Evolutionary conservation across 2,888 invertebrate species (phyloP).

Genomic region (Drosophila nigricruria): DNA sequence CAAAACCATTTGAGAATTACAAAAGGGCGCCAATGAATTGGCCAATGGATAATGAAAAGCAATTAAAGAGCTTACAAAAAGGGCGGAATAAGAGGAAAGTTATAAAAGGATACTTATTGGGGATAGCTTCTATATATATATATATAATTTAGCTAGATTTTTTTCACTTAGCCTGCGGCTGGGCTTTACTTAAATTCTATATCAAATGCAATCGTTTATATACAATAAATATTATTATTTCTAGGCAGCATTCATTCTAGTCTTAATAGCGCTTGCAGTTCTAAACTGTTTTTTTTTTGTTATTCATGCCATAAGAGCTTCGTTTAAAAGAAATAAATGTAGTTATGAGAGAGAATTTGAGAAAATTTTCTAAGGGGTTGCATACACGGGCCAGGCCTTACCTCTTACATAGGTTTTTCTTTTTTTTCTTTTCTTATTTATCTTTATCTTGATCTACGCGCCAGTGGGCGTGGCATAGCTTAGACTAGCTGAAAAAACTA

Average conservation of each 20-base stretch:
- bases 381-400: constrained; percentile 65
- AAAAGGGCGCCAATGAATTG: constrained; percentile 6
- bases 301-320: constrained; percentile 52
- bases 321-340: constrained; percentile 22
- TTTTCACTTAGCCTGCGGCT: background rate
- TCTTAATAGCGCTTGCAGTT: constrained; percentile 30
- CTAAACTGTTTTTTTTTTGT: constrained; percentile 14
- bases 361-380: constrained; percentile 53
- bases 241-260: constrained; percentile 56
- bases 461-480: constrained; percentile 62
- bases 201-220: constrained; percentile 46
- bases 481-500: constrained; percentile 17
- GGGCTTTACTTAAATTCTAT: constrained; percentile 36
- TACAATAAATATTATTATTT: constrained; percentile 21
- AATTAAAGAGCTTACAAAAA: constrained; percentile 3
- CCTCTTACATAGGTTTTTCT: constrained; percentile 52
- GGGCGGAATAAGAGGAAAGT: background rate
- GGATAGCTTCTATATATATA: background rate
- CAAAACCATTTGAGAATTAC: constrained; percentile 26
- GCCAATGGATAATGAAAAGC: constrained; percentile 18
- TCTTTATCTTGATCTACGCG: constrained; percentile 28
- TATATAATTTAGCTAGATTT: background rate
- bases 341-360: constrained; percentile 9
- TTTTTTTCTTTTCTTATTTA: background rate
- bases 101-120: background rate